phyloP scores from a whole-genome alignment of 1,140 invertebrate genomes.

The Cardiocondyla obscurior region DNA sequence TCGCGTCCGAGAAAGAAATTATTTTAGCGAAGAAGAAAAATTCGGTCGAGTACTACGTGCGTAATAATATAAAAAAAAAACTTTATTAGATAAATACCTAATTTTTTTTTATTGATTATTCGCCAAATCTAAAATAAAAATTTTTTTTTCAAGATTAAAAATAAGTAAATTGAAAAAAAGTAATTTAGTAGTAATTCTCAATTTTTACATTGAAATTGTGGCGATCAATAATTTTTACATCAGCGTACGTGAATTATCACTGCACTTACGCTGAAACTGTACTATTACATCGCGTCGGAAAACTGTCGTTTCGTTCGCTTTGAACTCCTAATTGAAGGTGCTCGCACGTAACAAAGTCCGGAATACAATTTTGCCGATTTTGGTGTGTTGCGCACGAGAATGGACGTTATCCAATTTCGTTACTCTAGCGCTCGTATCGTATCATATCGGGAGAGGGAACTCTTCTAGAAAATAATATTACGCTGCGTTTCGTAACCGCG shows the following conservation, averaged over 20 bases:
- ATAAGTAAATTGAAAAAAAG: too few species aligned
- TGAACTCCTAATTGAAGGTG: conserved; percentile 52
- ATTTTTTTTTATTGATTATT: too few species aligned
- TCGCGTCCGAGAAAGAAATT: too few species aligned
- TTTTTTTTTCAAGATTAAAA: too few species aligned
- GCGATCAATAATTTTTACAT: conserved; percentile 10
- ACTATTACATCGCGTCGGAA: conserved; percentile 26
- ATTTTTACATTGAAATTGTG: conserved; percentile 12
- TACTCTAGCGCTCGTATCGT: conserved; percentile 34
- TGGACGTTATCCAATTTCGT: conserved; percentile 47
- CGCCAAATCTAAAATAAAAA: too few species aligned
- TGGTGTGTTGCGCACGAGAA: conserved; percentile 48
- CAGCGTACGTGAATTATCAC: conserved; percentile 10
- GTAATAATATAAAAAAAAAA: too few species aligned
- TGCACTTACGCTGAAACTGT: conserved; percentile 19
- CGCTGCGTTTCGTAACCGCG: conserved; percentile 28
- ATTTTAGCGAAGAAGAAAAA: too few species aligned
- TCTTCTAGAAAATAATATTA: conserved; percentile 57
- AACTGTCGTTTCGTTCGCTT: conserved; percentile 51
- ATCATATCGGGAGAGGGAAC: conserved; percentile 40
- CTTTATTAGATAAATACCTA: too few species aligned
- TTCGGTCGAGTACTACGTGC: too few species aligned
- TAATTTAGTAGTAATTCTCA: too few species aligned
- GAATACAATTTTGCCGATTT: conserved; percentile 55
- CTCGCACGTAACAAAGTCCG: conserved; percentile 53